A percentile compares a stretch with the other conserved stretches of the same genome.
These are phyloP conservation scores for Lycorma delicatula DNA, from an alignment of 1,140 invertebrate genomes.

Conservation along the genomic window DNA sequence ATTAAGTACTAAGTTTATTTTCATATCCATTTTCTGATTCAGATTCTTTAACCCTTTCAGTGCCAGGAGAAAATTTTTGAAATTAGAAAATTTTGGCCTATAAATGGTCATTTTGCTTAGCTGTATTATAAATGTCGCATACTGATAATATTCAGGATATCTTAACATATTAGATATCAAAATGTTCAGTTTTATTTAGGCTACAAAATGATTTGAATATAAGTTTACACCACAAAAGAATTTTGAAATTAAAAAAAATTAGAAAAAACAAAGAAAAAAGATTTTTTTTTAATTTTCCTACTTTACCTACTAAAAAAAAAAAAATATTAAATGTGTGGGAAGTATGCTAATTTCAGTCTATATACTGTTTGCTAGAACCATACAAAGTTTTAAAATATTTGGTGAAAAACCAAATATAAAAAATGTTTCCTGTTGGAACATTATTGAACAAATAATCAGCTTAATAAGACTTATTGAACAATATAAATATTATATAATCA, in stretches of 20 bases:
- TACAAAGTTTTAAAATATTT: not conserved
- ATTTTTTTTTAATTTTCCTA: too few species aligned
- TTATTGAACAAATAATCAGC: not conserved
- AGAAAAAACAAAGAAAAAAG: not conserved
- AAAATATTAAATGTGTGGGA: not conserved
- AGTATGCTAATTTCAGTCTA: not conserved
- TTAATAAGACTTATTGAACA: not conserved
- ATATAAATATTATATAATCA: not conserved
- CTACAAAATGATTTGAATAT: not conserved
- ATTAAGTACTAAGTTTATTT: too few species aligned
- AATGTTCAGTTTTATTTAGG: not conserved
- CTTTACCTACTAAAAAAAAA: too few species aligned
- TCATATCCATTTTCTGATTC: too few species aligned
- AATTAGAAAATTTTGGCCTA: too few species aligned
- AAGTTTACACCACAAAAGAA: not conserved
- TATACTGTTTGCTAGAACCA: not conserved
- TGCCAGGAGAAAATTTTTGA: too few species aligned
- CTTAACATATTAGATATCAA: not conserved
- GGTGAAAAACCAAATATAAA: not conserved
- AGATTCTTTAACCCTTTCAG: too few species aligned
- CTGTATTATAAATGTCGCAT: not conserved
- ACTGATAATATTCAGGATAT: not conserved
- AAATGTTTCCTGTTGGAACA: not conserved
- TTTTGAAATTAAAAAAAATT: not conserved
- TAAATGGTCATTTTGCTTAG: not conserved